Conservation (phyloP, 2,888 invertebrate species). For the Phorcus lineatus region DNA sequence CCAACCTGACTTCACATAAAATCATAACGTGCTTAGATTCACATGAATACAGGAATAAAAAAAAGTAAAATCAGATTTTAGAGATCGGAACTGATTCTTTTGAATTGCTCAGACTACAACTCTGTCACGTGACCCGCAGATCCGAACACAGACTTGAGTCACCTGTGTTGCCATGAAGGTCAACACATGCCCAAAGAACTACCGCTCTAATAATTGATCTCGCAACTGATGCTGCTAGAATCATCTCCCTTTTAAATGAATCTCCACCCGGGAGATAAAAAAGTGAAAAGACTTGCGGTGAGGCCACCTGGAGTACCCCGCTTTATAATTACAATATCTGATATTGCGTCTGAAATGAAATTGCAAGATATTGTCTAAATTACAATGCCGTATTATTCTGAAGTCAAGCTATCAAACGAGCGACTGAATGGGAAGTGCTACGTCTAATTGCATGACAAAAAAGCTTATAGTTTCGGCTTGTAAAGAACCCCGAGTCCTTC, state of each 20-base stretch:
- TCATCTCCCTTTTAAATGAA: constrained; percentile 8
- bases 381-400: background rate
- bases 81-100: too few species aligned
- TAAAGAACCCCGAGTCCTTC: too few species aligned
- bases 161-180: background rate
- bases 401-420: background rate
- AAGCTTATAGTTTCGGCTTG: too few species aligned
- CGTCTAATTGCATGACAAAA: background rate
- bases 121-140: too few species aligned
- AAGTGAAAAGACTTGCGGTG: constrained; percentile 4
- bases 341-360: constrained; percentile 14
- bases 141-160: background rate
- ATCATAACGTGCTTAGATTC: background rate
- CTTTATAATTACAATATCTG: constrained; percentile 18
- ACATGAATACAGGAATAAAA: background rate
- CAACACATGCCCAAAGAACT: background rate
- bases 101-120: too few species aligned
- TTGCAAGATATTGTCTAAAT: constrained; percentile 2
- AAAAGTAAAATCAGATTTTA: background rate
- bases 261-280: background rate
- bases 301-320: background rate
- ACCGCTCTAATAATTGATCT: background rate
- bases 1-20: background rate
- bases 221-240: background rate
- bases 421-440: background rate